Evolutionary conservation across 2,888 invertebrate species (phyloP), one percentile per base, ranked within the genome.

Genomic region (Carabus problematicus): DNA sequence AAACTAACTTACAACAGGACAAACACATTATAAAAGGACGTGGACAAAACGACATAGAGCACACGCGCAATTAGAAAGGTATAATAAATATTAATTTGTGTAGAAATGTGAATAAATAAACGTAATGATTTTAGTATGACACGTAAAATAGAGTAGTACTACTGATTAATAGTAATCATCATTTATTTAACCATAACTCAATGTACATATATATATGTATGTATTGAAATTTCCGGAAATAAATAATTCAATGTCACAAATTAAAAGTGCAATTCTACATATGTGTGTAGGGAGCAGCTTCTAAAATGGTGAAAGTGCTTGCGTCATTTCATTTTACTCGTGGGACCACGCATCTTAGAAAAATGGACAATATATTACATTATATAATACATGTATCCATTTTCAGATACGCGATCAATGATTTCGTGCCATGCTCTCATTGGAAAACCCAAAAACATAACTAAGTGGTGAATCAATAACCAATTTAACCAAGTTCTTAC

Each of bases 211-310:
- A 42, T 8, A 42, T 8, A 42, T 42, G 9, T 42, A 8, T 45
- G 45, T 45, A 45, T 45, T 45, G 45, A 2, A 12, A 45, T 45
- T 45, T 12, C 14, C 45, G 49, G 7, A 69, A 55, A 29, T 56
- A 7, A 54, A 41, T 3, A 19, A 40, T 41, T 39, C 45, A 52
- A 54, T 41, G 29, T 47, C 54, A 14, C 8, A 47, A 60, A 40
- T 55, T 63, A 40, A 55, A 41, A 64, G 72, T 73, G 71, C 73
- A 74, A 75, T 75, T 72, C 75, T 74, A 74, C 74, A 74, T 9
- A 49, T 60, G 18, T 39, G 60, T 60, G 54, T 67, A 67, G 67
- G 67, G 67, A 67, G 67, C 67, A 67, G 67, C 67, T 67, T 60
- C 59, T 59, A 66, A 60, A 59, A 52, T 59, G 29, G 60, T 60